Evolutionary conservation across 1,140 invertebrate genomes (phyloP).

Genomic region (Diachasmimorpha longicaudata): DNA sequence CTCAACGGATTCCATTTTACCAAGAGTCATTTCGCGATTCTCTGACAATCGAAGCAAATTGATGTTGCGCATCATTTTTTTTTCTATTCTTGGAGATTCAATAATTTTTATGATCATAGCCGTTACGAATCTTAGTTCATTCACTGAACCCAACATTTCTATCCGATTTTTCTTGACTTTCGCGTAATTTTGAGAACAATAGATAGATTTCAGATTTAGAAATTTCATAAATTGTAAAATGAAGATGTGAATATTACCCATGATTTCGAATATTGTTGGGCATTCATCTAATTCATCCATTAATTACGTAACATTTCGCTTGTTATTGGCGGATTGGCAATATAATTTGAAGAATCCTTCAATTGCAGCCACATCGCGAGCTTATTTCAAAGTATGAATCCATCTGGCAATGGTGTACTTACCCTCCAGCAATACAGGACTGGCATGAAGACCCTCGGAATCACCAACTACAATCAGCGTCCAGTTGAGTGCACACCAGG

Average conservation of each 20-base stretch:
- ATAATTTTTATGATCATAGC: neutral
- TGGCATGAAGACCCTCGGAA: constrained; percentile 47
- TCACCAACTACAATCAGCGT: constrained; percentile 38
- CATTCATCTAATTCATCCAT: neutral
- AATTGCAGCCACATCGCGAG: constrained; percentile 49
- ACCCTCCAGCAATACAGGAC: constrained; percentile 46
- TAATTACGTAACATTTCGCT: no score
- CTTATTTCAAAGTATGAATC: constrained; percentile 49
- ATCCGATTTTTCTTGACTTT: no score
- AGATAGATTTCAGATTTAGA: no score
- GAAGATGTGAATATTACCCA: neutral
- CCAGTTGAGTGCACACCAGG: constrained; percentile 37
- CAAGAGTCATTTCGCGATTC: neutral
- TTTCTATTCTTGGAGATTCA: neutral
- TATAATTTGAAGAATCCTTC: no score
- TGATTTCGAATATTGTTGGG: neutral
- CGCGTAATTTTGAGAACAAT: no score
- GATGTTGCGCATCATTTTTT: neutral
- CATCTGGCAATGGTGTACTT: constrained; percentile 38
- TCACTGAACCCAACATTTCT: neutral
- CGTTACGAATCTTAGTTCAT: neutral
- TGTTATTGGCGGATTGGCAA: neutral
- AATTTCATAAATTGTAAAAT: neutral
- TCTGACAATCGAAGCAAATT: neutral
- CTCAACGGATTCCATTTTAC: neutral